Conservation (phyloP, 1,140 invertebrate species). For the Meloidogyne chitwoodi region DNA sequence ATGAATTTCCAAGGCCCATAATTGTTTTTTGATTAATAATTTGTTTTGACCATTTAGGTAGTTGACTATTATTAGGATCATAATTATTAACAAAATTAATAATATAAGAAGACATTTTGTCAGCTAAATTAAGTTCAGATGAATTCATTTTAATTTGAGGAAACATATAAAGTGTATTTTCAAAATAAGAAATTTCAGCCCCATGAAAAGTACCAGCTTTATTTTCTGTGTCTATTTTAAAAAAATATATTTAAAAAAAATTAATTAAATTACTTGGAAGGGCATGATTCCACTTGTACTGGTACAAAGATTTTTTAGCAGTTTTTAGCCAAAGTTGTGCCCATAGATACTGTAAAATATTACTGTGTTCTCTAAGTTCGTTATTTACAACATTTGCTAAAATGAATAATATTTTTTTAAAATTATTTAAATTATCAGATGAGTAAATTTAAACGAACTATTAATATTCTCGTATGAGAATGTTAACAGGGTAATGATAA, state of each 20-base stretch:
- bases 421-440: too few relatives aligned
- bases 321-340: not conserved
- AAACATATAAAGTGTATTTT: not conserved
- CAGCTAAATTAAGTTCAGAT: not conserved
- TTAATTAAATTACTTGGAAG: not conserved
- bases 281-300: not conserved
- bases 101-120: slow-evolving; percentile 1
- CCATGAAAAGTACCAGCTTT: not conserved
- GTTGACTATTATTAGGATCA: not conserved
- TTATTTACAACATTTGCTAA: not conserved
- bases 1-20: not conserved
- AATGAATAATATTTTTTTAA: too few relatives aligned
- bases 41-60: not conserved
- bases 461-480: too few relatives aligned
- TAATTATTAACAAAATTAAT: not conserved
- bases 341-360: not conserved
- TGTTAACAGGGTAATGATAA: too few relatives aligned
- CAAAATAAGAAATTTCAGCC: not conserved
- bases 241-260: not conserved
- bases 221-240: not conserved
- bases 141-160: not conserved
- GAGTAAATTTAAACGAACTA: too few relatives aligned
- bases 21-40: not conserved
- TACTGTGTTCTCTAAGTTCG: not conserved
- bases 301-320: not conserved